Conservation (phyloP, 2,797 vertebrate species). For the Rhinogobio ventralis region DNA sequence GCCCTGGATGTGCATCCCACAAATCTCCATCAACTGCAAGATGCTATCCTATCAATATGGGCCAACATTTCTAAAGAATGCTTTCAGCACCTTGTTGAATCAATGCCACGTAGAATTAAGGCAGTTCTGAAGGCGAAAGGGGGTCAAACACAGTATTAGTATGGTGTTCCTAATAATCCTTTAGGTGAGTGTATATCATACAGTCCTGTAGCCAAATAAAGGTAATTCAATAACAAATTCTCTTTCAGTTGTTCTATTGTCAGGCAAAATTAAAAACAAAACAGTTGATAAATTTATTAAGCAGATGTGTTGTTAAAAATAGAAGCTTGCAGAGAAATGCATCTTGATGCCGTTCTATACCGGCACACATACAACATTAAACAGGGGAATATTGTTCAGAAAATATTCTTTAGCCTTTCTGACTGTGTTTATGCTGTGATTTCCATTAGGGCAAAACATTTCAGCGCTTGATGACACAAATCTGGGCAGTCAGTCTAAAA, state of each 20-base stretch:
- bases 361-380: not conserved
- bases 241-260: not conserved
- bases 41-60: too few species aligned
- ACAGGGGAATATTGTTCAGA: not conserved
- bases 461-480: constrained; percentile 11
- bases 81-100: too few species aligned
- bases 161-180: too few species aligned
- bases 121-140: too few species aligned
- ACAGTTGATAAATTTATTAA: constrained; percentile 24
- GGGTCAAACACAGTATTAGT: too few species aligned
- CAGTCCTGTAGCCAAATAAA: constrained; percentile 9
- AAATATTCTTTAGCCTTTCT: constrained; percentile 36
- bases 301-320: constrained; percentile 32
- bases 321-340: constrained; percentile 7
- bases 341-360: not conserved
- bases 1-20: too few species aligned
- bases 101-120: too few species aligned
- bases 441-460: constrained; percentile 36
- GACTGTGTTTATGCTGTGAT: constrained; percentile 11
- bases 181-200: too few species aligned
- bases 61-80: too few species aligned
- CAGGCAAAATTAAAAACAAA: not conserved
- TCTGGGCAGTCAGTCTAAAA: constrained; percentile 16
- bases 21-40: too few species aligned
- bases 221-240: not conserved